Evolutionary conservation across 1,140 invertebrate genomes (phyloP).

Genomic region (Bilobella aurantiaca): DNA sequence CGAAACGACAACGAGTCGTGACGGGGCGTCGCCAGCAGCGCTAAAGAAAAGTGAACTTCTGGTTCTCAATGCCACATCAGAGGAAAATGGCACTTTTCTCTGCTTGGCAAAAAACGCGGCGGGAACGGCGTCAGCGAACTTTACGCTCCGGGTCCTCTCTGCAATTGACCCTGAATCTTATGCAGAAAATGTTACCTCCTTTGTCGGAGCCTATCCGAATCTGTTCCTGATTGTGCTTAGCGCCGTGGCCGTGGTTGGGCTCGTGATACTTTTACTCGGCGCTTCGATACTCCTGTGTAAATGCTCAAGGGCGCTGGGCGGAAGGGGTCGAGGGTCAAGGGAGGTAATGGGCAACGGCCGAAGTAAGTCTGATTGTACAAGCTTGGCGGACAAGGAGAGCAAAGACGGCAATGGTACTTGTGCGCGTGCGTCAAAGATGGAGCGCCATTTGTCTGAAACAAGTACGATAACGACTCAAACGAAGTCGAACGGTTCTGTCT

Average conservation of each 20-base stretch:
- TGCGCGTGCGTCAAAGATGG: constrained; percentile 25
- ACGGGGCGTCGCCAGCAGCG: constrained; percentile 44
- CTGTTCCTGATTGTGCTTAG: constrained; percentile 48
- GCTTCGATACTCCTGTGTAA: constrained; percentile 26
- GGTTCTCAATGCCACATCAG: constrained; percentile 59
- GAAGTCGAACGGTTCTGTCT: constrained; percentile 34
- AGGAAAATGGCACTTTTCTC: constrained; percentile 68
- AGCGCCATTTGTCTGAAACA: constrained; percentile 30
- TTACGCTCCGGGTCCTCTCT: constrained; percentile 60
- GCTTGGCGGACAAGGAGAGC: constrained; percentile 9
- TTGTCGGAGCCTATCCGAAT: constrained; percentile 48
- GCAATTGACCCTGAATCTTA: constrained; percentile 51
- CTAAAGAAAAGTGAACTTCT: constrained; percentile 64
- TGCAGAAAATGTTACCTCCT: constrained; percentile 44
- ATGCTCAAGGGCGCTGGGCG: constrained; percentile 23
- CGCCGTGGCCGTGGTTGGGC: constrained; percentile 48
- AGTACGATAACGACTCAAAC: constrained; percentile 32
- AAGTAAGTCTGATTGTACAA: constrained; percentile 5
- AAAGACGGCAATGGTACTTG: constrained; percentile 10
- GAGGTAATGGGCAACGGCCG: not conserved
- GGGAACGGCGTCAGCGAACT: constrained; percentile 60
- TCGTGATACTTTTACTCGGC: constrained; percentile 44
- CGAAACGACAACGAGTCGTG: constrained; percentile 45
- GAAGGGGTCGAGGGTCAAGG: not conserved
- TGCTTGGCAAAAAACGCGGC: constrained; percentile 73